phyloP scores from a whole-genome alignment of 2,797 vertebrate genomes.

The Premnoplex brunnescens region DNA sequence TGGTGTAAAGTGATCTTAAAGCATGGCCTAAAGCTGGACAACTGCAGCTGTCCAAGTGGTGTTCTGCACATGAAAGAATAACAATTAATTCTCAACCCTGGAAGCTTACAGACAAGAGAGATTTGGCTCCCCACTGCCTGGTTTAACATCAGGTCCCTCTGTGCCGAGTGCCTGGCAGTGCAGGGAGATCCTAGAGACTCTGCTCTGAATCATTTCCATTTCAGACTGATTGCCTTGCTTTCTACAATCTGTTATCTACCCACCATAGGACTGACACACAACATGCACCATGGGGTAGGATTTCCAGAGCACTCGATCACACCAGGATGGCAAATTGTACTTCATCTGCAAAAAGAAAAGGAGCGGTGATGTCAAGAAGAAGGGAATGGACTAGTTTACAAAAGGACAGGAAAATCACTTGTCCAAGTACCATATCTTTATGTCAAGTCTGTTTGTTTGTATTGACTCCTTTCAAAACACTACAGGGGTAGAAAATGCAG shows the following conservation, averaged over 20 bases:
- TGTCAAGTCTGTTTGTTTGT: neutral
- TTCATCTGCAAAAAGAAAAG: constrained; percentile 85
- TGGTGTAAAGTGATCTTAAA: neutral
- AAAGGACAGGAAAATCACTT: neutral
- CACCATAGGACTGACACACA: constrained; percentile 95
- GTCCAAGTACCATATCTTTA: neutral
- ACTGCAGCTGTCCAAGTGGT: neutral
- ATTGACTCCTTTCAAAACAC: neutral
- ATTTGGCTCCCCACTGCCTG: neutral
- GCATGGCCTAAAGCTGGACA: neutral
- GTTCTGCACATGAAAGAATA: neutral
- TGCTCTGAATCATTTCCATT: constrained; percentile 70
- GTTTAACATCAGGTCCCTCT: constrained; percentile 21
- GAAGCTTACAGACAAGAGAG: constrained; percentile 6
- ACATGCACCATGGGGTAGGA: constrained; percentile 94
- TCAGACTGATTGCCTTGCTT: constrained; percentile 56
- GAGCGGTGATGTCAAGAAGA: constrained; percentile 27
- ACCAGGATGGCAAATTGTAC: constrained; percentile 98
- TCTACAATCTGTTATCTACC: constrained; percentile 73
- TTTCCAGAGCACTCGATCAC: constrained; percentile 95
- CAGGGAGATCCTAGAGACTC: constrained; percentile 54
- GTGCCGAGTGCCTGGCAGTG: constrained; percentile 44
- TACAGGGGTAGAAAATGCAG: neutral
- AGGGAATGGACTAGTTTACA: neutral
- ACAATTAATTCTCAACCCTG: neutral